Evolutionary conservation across 2,888 invertebrate genomes (phyloP), one percentile per base, ranked within the genome.

Genomic region (Eretmocerus hayati): DNA sequence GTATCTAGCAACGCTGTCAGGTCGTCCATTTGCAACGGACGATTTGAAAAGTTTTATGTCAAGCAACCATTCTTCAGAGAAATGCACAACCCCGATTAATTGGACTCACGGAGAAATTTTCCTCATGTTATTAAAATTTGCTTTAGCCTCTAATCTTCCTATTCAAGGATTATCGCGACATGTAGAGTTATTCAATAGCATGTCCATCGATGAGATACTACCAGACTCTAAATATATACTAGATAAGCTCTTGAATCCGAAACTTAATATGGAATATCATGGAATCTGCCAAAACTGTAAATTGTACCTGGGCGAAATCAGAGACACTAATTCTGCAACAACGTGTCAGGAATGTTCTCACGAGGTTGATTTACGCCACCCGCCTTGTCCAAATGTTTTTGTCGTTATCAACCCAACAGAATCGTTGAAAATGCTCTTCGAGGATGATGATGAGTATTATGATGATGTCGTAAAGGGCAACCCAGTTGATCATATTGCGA

Each of bases 401-500:
- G 22, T 39, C 31, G 19, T 23, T 18, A 42, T 42, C n/a, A 42
- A 44, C 26, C 48, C 20, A 20, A 16, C 32, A 44, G 2, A 39
- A 46, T 32, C 18, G 41, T 19, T 26, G 37, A 15, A 15, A 3
- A 3, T 30, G 35, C 19, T 41, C 41, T 36, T 5, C 44, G 6
- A 31, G 36, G n/a, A 3, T 44, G 11, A 45, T 45, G 16, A 45
- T n/a, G 33, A 48, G 5, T 20, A 43, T 39, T 48, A 39, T 32
- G 33, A 48, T 16, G 23, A 43, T 32, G 43, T 48, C 9, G 20
- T 39, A 1, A 48, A 43, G 4, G 37, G n/a, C n/a, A n/a, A n/a
- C n/a, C n/a, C n/a, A n/a, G n/a, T n/a, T n/a, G n/a, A n/a, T n/a
- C n/a, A n/a, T n/a, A n/a, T n/a, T n/a, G n/a, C n/a, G n/a, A n/a